Percentiles rank a stretch among this genome's conserved stretches.
These are phyloP conservation scores for Nylanderia fulva DNA, from an alignment of 1,140 invertebrate species.

Conservation along the genomic window DNA sequence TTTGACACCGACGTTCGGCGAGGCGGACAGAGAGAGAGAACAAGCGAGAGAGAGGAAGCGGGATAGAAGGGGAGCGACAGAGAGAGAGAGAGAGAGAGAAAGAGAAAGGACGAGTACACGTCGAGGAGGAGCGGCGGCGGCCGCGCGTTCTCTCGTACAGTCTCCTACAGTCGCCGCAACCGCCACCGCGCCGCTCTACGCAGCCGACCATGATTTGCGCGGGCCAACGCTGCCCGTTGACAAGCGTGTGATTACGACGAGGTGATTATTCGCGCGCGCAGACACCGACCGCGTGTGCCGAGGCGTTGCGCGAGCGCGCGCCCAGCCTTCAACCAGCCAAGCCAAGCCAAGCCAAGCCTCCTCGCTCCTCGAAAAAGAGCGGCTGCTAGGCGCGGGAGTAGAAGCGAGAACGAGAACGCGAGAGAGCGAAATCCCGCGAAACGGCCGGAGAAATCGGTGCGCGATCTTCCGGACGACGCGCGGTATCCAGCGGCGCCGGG, in stretches of 20 bases:
- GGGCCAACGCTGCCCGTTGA: conserved; percentile 75
- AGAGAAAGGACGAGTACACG: conserved; percentile 41
- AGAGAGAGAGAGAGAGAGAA: conserved; percentile 31
- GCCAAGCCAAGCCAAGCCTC: background rate
- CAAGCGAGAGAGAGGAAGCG: conserved; percentile 1
- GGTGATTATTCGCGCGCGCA: conserved; percentile 59
- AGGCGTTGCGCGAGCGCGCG: conserved; percentile 39
- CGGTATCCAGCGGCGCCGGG: background rate
- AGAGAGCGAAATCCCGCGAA: background rate
- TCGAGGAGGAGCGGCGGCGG: conserved; percentile 46
- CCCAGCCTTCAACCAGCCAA: background rate
- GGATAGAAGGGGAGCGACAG: conserved; percentile 32
- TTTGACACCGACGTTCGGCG: conserved; percentile 69
- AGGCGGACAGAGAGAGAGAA: conserved; percentile 31
- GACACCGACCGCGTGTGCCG: conserved; percentile 11
- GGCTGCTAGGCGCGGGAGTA: too few relatives aligned
- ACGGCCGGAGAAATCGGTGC: too few relatives aligned
- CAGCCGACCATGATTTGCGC: conserved; percentile 76
- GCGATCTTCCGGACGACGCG: background rate
- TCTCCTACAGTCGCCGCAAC: conserved; percentile 52
- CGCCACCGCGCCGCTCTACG: conserved; percentile 56
- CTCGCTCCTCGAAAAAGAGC: too few relatives aligned
- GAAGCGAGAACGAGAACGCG: background rate
- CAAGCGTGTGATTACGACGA: conserved; percentile 71
- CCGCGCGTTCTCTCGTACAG: conserved; percentile 56